phyloP scores from a whole-genome alignment of 2,797 vertebrate genomes.

The Gallinago nigripennis region DNA sequence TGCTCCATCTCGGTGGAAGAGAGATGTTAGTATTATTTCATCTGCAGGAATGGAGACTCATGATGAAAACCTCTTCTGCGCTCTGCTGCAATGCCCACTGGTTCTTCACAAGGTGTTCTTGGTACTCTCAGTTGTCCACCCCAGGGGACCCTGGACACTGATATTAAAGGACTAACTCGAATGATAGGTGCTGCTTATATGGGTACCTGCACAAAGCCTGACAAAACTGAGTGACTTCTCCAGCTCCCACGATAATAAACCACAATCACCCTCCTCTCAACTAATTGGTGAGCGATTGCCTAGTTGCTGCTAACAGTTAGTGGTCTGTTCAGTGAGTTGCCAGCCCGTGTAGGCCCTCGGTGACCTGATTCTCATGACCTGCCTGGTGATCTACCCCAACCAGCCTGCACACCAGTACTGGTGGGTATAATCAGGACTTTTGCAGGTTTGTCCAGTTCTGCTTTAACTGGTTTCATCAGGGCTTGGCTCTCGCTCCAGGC shows the following conservation, averaged over 20 bases:
- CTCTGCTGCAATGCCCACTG: not conserved
- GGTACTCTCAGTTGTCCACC: fast-evolving
- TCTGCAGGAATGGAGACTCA: not conserved
- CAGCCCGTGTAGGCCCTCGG: fast-evolving
- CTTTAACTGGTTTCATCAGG: not conserved
- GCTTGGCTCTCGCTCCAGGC: not conserved
- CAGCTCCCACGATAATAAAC: fast-evolving
- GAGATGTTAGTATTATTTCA: not conserved
- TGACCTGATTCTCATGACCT: conserved; percentile 50
- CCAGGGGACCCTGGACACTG: not conserved
- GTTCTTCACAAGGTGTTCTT: not conserved
- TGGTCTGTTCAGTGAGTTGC: not conserved
- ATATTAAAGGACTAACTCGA: fast-evolving
- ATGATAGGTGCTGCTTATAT: not conserved
- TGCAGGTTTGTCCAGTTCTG: conserved; percentile 39
- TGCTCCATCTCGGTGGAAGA: not conserved
- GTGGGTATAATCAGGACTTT: not conserved
- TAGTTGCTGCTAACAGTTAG: not conserved
- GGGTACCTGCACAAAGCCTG: not conserved
- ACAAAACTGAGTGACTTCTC: not conserved
- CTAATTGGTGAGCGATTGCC: not conserved
- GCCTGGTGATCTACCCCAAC: not conserved
- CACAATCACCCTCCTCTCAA: fast-evolving
- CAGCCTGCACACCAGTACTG: not conserved
- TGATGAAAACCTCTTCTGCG: not conserved